Evolutionary conservation across 2,888 invertebrate species (phyloP), one percentile per base, ranked within the genome.

Genomic region (Pecten maximus): DNA sequence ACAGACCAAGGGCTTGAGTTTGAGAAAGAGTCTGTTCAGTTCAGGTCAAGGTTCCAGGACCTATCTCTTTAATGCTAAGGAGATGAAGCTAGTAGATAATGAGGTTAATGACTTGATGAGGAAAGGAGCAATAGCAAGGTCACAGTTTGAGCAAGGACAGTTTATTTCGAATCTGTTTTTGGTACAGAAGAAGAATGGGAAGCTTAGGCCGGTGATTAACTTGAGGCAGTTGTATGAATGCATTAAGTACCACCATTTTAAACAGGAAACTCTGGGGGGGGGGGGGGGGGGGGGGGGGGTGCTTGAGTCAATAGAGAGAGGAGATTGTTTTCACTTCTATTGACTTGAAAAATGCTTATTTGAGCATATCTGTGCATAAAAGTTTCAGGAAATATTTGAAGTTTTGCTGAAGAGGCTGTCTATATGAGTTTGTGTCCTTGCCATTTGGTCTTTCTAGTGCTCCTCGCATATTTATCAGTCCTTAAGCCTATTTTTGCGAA

Each of bases 181-280:
- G 39, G 87, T 54, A 48, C 23, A 19, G 60, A 89, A 89, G 87
- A 54, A 40, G 40, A 87, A 87, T 87, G 87, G 87, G 0, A 54
- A 87, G 40, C 87, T 89, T 50, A 40, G 90, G 39, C 86, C 86
- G n/a, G 40, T 90, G 23, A 28, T 90, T 35, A 89, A 90, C 44
- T 87, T 90, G 48, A 89, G 86, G 44, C n/a, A 60, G 40, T n/a
- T 88, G 16, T 89, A 91, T 91, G n/a, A 19, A 88, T 89, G 0
- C 86, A 39, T 89, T 40, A 39, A 88, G 50, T 89, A 50, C 87
- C 50, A 88, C 23, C 89, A 91, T 89, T 91, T 89, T 4, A 91
- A 91, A 60, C 87, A 88, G 40, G 88, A 90, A 90, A 90, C 88
- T 28, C 88, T n/a, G n/a, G n/a, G n/a, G n/a, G n/a, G n/a, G n/a